Evolutionary conservation across 2,113 vertebrate genomes (phyloP).

Genomic region (Pycnonotus jocosus): DNA sequence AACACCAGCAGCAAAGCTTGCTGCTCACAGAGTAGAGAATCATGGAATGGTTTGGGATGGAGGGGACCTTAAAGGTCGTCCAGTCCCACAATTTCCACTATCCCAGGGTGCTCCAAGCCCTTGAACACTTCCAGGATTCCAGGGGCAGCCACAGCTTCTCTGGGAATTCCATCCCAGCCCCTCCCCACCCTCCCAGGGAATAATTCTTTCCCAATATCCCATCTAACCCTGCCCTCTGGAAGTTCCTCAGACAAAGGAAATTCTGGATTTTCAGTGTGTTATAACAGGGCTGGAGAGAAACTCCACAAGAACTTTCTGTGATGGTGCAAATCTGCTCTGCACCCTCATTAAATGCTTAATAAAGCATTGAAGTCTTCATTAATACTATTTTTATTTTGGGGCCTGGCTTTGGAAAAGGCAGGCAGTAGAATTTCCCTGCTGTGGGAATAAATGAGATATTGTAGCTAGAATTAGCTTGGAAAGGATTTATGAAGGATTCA

Average conservation of each 20-base stretch:
- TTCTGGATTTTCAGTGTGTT: neutral
- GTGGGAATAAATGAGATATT: neutral
- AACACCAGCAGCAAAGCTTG: neutral
- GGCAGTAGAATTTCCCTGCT: neutral
- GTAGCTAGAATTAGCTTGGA: neutral
- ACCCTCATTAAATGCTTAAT: neutral
- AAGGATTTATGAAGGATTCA: neutral
- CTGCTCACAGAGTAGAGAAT: neutral
- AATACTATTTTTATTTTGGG: neutral
- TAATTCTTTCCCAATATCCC: neutral
- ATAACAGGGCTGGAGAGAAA: neutral
- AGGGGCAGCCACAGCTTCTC: neutral
- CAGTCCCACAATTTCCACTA: rapidly evolving
- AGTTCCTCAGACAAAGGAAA: neutral
- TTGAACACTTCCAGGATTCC: neutral
- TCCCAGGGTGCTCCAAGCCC: neutral
- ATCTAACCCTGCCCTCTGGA: rapidly evolving
- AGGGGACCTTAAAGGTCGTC: neutral
- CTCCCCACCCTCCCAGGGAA: neutral
- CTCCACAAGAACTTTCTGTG: neutral
- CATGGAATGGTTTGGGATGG: neutral
- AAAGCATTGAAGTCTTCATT: neutral
- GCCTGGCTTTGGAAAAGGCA: neutral
- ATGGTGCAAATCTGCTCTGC: neutral
- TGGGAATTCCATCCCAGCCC: neutral